These are phyloP conservation scores for Pogoniulus pusillus DNA, from an alignment of 2,797 vertebrate species.

Conservation along the genomic window DNA sequence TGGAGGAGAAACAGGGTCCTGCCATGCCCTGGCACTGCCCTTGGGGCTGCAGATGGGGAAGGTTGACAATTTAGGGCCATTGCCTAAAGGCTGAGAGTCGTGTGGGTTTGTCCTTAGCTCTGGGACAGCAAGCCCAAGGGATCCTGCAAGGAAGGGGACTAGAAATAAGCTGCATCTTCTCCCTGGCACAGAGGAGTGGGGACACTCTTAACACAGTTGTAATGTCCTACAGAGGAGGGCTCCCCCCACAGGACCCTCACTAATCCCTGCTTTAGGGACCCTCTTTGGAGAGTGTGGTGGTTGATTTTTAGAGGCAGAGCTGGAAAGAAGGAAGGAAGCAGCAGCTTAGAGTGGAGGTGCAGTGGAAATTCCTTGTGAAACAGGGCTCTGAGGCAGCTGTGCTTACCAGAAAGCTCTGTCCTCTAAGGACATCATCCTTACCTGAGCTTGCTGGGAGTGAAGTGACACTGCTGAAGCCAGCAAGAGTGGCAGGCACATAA, in stretches of 20 bases:
- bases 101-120: accelerated
- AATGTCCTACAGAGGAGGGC: neutral
- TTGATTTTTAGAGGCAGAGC: neutral
- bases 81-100: neutral
- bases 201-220: neutral
- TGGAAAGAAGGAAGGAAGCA: neutral
- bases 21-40: neutral
- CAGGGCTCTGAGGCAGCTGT: neutral
- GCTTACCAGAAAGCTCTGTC: neutral
- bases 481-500: neutral
- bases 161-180: neutral
- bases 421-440: neutral
- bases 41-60: neutral
- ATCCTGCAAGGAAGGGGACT: neutral
- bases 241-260: neutral
- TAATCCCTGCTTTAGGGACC: too few species aligned
- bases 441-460: neutral
- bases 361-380: neutral
- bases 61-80: neutral
- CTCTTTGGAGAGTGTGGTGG: neutral
- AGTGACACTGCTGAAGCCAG: neutral
- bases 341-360: neutral
- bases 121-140: neutral
- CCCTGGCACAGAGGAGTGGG: neutral
- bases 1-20: neutral